Evolutionary conservation across 2,888 invertebrate genomes (phyloP), one percentile per base, ranked within the genome.

Genomic region (Prenolepis imparis): DNA sequence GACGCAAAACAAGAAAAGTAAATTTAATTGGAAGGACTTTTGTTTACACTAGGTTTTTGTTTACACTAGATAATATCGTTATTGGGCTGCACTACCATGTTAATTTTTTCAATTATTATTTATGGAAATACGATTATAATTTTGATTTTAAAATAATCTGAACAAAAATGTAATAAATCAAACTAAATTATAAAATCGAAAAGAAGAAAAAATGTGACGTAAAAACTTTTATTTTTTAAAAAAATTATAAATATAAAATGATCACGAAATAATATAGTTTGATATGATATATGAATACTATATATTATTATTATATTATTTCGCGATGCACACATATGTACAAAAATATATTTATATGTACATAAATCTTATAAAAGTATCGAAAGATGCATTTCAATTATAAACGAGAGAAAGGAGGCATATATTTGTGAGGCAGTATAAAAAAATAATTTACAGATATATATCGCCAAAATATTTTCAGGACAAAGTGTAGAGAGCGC

Each of bases 401-500:
- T 1, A 15, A 41, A 66, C 3, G 8, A 41, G 11, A 66, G 15
- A 44, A 24, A 32, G 28, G 3, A 32, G 28, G 28, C 28, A 32
- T 32, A 32, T 32, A 32, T n/a, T 9, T n/a, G 44, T 15, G 21
- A 24, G 12, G 15, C 6, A 39, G 8, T 36, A 11, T 24, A 57
- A n/a, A 6, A 41, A 28, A 70, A 28, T 52, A 66, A 48, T 52
- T 75, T 21, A 48, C n/a, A 52, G 24, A 66, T 0, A 24, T 0
- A 24, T 32, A 32, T n/a, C 3, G n/a, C 3, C 12, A 32, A 74
- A 59, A 57, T 72, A 57, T 39, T 39, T 68, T 41, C 39, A 41
- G 21, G 32, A 11, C n/a, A 77, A 77, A 67, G 67, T 61, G 67
- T 61, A 32, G 44, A 66, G 67, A 28, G 21, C 72, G 74, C 15